Base-by-base conservation (phyloP, 2,888 invertebrate species). In the Leptothorax acervorum region DNA sequence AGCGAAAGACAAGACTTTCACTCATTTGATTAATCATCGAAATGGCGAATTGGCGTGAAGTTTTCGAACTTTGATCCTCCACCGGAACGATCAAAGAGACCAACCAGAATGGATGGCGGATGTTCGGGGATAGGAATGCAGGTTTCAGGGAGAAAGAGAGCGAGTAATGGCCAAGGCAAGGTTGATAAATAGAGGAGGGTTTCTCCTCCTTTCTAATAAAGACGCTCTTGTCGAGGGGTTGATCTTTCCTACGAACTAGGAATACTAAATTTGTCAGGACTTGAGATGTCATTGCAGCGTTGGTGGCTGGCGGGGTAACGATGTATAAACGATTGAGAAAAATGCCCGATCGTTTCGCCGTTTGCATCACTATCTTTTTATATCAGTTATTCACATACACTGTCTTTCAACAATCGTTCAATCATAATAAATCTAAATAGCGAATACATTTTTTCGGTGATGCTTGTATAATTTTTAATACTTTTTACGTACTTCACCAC, bases 221-320 rank as follows among this genome's bases (percentile, higher is more conserved):
- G 95, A 95, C 93, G 93, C 94, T 92, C 92, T 92, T 92, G 93
- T 92, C 93, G 93, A 93, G 94, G 94, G 94, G 93, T 93, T 93
- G 94, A 94, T 94, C 94, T 93, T 87, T 90, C 87, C 89, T 87
- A 94, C 94, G 94, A 85, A 87, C 88, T 71, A 89, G 90, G 95
- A 95, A 95, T 95, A 95, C 95, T 85, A 94, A 95, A 94, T 94
- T 92, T 90, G 88, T 89, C 90, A 86, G 85, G 85, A 86, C 91
- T 91, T 87, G 89, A 92, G 92, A 92, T 89, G 92, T 93, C 87
- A 87, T 82, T 88, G 87, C 84, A 5, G n/a, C 85, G 83, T 85
- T 89, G 73, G 83, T 85, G 82, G 84, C 82, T 74, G 60, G 15
- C 51, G 23, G 66, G 51, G 76, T 75, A 74, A 79, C 87, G 86